Conservation (phyloP, 2,888 invertebrate genomes). For the Calliopum simillimum region DNA sequence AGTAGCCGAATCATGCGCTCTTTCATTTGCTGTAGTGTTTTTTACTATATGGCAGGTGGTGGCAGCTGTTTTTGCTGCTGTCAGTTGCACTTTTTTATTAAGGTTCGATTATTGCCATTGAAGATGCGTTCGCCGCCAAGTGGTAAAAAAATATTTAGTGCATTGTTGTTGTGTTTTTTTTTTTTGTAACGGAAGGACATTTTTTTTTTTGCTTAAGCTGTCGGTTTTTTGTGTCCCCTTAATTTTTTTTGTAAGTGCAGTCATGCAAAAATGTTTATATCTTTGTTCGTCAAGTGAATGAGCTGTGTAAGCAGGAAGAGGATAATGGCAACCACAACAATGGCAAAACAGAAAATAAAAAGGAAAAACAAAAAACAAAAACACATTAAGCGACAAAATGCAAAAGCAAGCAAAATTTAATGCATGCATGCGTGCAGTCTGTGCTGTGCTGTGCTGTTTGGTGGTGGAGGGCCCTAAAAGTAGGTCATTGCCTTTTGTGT, state of each 20-base stretch:
- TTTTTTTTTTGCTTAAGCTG: conserved; percentile 11
- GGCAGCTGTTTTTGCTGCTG: conserved; percentile 26
- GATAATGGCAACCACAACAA: conserved; percentile 18
- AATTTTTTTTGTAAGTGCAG: conserved; percentile 1
- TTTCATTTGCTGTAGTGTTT: neutral
- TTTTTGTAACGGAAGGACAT: conserved; percentile 37
- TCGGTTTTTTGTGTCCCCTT: neutral
- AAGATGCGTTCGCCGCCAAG: conserved; percentile 18
- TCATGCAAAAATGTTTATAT: conserved; percentile 8
- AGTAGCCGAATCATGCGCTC: neutral
- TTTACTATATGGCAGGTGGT: conserved; percentile 13
- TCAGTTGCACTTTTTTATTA: conserved; percentile 10
- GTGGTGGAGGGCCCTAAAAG: conserved; percentile 52
- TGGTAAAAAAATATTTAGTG: neutral
- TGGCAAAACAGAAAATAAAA: neutral
- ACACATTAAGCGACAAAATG: neutral
- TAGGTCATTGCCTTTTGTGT: conserved; percentile 61
- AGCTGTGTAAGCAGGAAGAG: conserved; percentile 8
- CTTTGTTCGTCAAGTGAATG: neutral
- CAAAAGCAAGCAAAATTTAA: neutral
- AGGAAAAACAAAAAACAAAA: neutral
- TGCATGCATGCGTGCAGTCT: conserved; percentile 1
- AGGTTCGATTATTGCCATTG: neutral
- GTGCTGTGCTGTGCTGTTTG: conserved; percentile 28
- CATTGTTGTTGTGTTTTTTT: conserved; percentile 4